phyloP scores from a whole-genome alignment of 2,888 invertebrate genomes.

The Pristionchus entomophagus region DNA sequence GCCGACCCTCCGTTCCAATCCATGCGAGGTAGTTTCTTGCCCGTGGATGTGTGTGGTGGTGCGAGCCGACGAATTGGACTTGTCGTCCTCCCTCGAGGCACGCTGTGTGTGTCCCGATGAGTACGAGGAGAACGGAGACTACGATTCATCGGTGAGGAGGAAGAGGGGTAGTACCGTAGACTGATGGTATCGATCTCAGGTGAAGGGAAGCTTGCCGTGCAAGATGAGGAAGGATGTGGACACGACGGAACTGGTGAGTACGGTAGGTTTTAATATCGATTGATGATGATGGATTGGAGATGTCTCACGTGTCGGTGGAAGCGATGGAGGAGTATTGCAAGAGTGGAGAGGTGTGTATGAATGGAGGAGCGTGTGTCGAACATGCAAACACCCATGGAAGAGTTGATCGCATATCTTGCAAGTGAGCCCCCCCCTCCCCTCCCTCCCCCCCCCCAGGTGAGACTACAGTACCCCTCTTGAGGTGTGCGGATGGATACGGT shows the following conservation, averaged over 20 bases:
- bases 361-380: slow-evolving; percentile 37
- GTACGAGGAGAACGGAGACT: slow-evolving; percentile 49
- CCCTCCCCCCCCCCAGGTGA: too few species aligned
- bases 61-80: neutral
- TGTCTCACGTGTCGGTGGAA: slow-evolving; percentile 41
- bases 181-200: slow-evolving; percentile 22
- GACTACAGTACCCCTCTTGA: neutral
- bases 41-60: slow-evolving; percentile 56
- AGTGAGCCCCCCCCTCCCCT: neutral
- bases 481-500: slow-evolving; percentile 27
- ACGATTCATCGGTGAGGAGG: slow-evolving; percentile 29
- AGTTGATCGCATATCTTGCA: slow-evolving; percentile 26
- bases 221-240: slow-evolving; percentile 26
- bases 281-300: neutral
- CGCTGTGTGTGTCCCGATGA: slow-evolving; percentile 58
- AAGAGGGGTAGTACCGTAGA: neutral
- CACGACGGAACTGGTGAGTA: slow-evolving; percentile 9
- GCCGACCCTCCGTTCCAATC: slow-evolving; percentile 51
- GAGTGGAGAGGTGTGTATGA: slow-evolving; percentile 35
- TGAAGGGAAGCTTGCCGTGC: slow-evolving; percentile 41
- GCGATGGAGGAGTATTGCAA: slow-evolving; percentile 41
- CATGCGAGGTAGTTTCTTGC: slow-evolving; percentile 54
- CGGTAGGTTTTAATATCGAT: neutral
- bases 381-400: slow-evolving; percentile 38
- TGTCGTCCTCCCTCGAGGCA: slow-evolving; percentile 13